Evolutionary conservation across 2,888 invertebrate species (phyloP), one percentile per base, ranked within the genome.

Genomic region (Linnaemya tessellans): DNA sequence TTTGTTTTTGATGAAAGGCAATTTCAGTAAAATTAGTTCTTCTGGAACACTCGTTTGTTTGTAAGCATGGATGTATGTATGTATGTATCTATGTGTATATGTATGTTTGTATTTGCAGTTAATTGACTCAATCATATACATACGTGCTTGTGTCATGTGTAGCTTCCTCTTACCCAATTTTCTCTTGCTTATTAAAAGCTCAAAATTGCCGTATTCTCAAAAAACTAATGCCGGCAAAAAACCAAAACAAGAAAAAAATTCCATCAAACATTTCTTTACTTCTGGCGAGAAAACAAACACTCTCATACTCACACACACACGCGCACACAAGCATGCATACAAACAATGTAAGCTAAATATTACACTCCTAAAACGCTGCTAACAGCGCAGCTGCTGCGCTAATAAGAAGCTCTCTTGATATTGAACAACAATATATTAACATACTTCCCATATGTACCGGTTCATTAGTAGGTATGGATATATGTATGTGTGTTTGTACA

Each of bases 201-300:
- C 58, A 54, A 64, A 64, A 62, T 11, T 7, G 20, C 11, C 7
- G 13, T 7, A 10, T 41, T 62, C 41, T 18, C 18, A 60, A 35
- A 62, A n/a, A 30, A 13, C 10, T 25, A 58, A 13, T 54, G 25
- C 46, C 38, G 58, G 25, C 15, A 49, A 60, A 25, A 20, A 51
- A 18, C 9, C 1, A 20, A 22, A 49, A 68, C 51, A 5, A 46
- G 3, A 43, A 49, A 15, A 51, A 51, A 67, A 83, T 68, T 79
- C 78, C 80, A 80, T 65, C 58, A 80, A 84, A 80, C 56, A 73
- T 54, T 83, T 68, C 38, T 41, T 56, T 77, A 46, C 22, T 49
- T 60, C 11, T 25, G 51, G 43, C 11, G 5, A 43, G 43, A 71
- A 58, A 18, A 8, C 5, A 5, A 9, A 73, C 2, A 7, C 38